Evolutionary conservation across 2,113 vertebrate genomes (phyloP), one percentile per base, ranked within the genome.

Genomic region (Misgurnus anguillicaudatus): DNA sequence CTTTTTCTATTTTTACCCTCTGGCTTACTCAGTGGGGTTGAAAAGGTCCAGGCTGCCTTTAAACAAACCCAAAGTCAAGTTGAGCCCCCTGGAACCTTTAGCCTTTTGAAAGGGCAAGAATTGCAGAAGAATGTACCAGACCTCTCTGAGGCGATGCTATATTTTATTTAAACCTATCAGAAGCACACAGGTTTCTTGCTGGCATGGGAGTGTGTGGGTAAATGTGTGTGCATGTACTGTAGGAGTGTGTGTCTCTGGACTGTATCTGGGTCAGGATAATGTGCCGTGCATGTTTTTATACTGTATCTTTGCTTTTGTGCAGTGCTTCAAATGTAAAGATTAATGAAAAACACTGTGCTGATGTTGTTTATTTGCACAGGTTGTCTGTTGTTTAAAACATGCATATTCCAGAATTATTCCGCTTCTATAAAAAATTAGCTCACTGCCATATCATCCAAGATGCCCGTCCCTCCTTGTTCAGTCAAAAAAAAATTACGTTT

Each of bases 21-120:
- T 38, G 36, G 62, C 63, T 67, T 60, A 73, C 73, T 83, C 67
- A 62, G 63, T 61, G 53, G 53, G 69, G 10, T 75, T 57, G 72
- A 45, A 82, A 80, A 85, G 65, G 64, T 64, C 64, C 77, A 72
- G 78, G 80, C 77, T 80, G 77, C 72, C 75, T 80, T 80, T 76
- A 82, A 87, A 82, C 78, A 84, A 84, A 74, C 73, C 8, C 57
- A 76, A 60, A 73, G 72, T 71, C 75, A 36, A 80, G 53, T 48
- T 57, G 36, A 63, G 45, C 57, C 72, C 13, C 47, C 51, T 65
- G 66, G 16, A 66, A 74, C 19, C 67, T 76, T 76, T 76, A 21
- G 7, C 75, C 67, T 64, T 63, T 62, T n/a, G 38, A 41, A 55
- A 77, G 67, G 62, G 67, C 69, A 45, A 72, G 39, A 64, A 67